Evolutionary conservation across 2,888 invertebrate species (phyloP).

Genomic region (Drosophila lacicola): DNA sequence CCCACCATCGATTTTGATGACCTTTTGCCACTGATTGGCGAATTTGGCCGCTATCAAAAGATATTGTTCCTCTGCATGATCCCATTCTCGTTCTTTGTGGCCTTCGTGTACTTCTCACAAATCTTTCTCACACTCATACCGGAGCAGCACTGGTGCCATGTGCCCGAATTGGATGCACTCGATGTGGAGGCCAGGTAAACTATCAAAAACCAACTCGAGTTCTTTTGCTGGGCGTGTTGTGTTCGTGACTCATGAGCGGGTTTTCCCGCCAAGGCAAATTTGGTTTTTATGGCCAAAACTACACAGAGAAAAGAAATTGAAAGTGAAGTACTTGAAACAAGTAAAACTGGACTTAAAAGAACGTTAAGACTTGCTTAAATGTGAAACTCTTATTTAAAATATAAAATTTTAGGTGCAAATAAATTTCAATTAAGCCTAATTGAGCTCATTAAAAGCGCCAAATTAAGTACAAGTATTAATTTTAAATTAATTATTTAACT

Average conservation of each 20-base stretch:
- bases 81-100: slow-evolving; percentile 94
- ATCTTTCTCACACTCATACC: slow-evolving; percentile 94
- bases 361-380: too few relatives aligned
- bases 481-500: too few relatives aligned
- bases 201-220: background rate
- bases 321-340: too few relatives aligned
- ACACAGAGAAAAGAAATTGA: too few relatives aligned
- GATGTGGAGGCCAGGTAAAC: slow-evolving; percentile 87
- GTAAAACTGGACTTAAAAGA: too few relatives aligned
- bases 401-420: too few relatives aligned
- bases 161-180: slow-evolving; percentile 88
- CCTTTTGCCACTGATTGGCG: slow-evolving; percentile 92
- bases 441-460: too few relatives aligned
- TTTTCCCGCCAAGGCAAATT: slow-evolving; percentile 20
- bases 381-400: too few relatives aligned
- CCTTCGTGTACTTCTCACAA: slow-evolving; percentile 95
- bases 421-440: too few relatives aligned
- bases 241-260: slow-evolving; percentile 22
- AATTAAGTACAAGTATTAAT: too few relatives aligned
- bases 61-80: slow-evolving; percentile 93
- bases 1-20: slow-evolving; percentile 91
- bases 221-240: background rate
- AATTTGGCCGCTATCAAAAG: slow-evolving; percentile 94
- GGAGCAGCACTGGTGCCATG: slow-evolving; percentile 93
- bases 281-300: background rate